A percentile compares a stretch with the other conserved stretches of the same genome.
Conservation (phyloP, 2,888 invertebrate genomes). For the Dynastes maya region DNA sequence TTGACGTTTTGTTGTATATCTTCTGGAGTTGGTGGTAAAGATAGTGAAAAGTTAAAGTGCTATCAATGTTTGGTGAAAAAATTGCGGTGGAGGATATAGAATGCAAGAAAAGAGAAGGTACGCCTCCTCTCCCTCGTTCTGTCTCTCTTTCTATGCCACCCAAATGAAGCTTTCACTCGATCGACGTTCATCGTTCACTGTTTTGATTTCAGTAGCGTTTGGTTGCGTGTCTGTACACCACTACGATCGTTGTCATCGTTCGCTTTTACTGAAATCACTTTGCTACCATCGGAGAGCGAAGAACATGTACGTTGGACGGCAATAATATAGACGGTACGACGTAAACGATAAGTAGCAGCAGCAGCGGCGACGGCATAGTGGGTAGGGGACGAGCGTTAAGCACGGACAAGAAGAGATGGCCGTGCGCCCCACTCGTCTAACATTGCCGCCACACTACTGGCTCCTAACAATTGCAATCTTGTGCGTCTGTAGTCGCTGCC, state of each 20-base stretch:
- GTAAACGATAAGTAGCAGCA: no score
- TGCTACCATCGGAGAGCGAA: constrained; percentile 13
- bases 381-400: constrained; percentile 39
- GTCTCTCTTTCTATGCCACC: not conserved
- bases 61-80: no score
- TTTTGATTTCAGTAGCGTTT: not conserved
- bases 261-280: constrained; percentile 6
- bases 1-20: no score
- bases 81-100: not conserved
- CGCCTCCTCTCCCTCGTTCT: not conserved
- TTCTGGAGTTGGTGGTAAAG: no score
- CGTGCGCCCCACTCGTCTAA: constrained; percentile 51
- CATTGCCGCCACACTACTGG: constrained; percentile 58
- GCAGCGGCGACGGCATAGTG: constrained; percentile 8
- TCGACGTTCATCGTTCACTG: constrained; percentile 7
- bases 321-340: no score
- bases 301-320: constrained; percentile 16
- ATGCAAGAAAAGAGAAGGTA: constrained; percentile 4
- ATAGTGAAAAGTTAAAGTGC: no score
- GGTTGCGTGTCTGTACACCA: constrained; percentile 28
- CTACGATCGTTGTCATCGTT: not conserved
- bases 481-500: constrained; percentile 66
- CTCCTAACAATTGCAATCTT: constrained; percentile 62
- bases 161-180: constrained; percentile 43
- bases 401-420: constrained; percentile 42